phyloP scores from a whole-genome alignment of 2,888 invertebrate genomes.

The Diarsia mendica region DNA sequence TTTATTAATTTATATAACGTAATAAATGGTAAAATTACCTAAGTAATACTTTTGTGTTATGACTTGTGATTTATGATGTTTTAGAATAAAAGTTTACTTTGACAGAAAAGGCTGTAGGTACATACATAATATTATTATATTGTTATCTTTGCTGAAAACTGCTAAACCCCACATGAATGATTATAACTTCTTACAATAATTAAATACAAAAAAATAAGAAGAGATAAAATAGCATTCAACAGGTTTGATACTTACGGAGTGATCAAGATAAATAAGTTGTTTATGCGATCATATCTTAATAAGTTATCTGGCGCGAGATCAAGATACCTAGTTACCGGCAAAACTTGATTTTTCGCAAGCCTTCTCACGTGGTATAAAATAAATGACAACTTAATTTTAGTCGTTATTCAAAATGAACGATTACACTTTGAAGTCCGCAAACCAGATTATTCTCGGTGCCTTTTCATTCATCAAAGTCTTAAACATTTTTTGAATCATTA shows the following conservation, averaged over 20 bases:
- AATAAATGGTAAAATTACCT: conserved; percentile 16
- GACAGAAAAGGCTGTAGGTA: conserved; percentile 18
- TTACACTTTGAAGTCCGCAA: conserved; percentile 17
- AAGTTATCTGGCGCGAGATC: conserved; percentile 35
- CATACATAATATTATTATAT: too few species aligned
- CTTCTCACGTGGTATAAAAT: conserved; percentile 25
- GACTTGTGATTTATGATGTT: conserved; percentile 49
- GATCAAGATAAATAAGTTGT: conserved; percentile 45
- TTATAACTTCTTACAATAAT: background rate
- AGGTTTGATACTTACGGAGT: conserved; percentile 30
- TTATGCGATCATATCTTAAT: conserved; percentile 44
- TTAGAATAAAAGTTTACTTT: conserved; percentile 13
- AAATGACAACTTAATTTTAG: conserved; percentile 37
- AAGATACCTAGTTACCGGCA: conserved; percentile 25
- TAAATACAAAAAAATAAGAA: background rate
- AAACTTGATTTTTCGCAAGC: conserved; percentile 48
- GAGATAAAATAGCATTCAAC: conserved; percentile 16
- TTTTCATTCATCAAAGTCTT: conserved; percentile 41
- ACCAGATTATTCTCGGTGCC: conserved; percentile 10
- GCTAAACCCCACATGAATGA: background rate
- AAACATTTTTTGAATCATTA: background rate
- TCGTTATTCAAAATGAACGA: conserved; percentile 38
- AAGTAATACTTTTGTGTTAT: conserved; percentile 31
- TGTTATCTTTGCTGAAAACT: conserved; percentile 29
- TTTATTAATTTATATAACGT: conserved; percentile 52